phyloP scores from a whole-genome alignment of 35 echinoderm and acorn worm species.

The Heliocidaris tuberculata region DNA sequence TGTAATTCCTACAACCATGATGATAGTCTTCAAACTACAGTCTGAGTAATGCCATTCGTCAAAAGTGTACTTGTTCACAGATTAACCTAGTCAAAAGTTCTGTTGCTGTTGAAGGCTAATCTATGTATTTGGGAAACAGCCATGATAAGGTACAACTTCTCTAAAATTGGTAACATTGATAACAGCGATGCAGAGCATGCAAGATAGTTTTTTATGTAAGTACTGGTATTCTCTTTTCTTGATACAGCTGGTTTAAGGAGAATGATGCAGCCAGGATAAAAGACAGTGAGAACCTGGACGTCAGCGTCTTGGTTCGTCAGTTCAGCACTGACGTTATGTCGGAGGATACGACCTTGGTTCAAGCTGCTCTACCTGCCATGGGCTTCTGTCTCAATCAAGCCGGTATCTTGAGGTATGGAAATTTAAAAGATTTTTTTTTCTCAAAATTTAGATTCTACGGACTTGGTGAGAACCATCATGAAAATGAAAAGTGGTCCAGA shows the following conservation, averaged over 20 bases:
- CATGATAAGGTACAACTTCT: no score
- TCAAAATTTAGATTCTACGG: no score
- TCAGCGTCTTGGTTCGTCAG: slow-evolving; percentile 9
- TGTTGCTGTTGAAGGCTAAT: no score
- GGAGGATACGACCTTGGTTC: slow-evolving; percentile 64
- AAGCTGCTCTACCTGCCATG: slow-evolving; percentile 76
- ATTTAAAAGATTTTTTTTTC: no score
- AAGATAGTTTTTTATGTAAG: no score
- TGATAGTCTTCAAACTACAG: background rate
- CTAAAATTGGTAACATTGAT: no score
- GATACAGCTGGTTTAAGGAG: slow-evolving; percentile 61
- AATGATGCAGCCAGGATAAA: slow-evolving; percentile 37
- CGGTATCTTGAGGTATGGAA: slow-evolving; percentile 72
- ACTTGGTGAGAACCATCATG: no score
- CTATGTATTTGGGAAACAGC: no score
- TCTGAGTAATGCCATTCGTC: background rate
- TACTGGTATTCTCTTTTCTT: background rate
- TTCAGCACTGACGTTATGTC: slow-evolving; percentile 81
- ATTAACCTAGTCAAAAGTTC: no score
- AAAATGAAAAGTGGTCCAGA: no score
- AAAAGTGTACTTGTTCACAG: background rate
- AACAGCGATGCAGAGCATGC: no score
- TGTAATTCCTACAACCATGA: no score
- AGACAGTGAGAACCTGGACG: slow-evolving; percentile 5
- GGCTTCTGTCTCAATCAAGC: slow-evolving; percentile 86